Percentiles rank a stretch among this genome's conserved stretches.
Conservation (phyloP, 2,888 invertebrate genomes). For the Ceratothoa steindachneri region DNA sequence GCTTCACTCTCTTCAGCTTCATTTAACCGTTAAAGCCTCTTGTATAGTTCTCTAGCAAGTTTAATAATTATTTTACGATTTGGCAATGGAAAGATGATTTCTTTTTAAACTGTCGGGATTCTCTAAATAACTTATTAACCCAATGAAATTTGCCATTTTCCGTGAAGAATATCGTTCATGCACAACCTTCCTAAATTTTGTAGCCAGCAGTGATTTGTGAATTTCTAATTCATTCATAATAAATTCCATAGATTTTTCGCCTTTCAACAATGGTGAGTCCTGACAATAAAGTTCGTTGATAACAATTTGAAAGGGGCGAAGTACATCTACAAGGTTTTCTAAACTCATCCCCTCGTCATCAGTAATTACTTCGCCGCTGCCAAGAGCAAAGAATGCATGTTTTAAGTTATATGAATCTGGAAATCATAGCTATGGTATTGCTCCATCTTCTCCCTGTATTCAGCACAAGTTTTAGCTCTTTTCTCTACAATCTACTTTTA, state of each 20-base stretch:
- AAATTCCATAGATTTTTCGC: neutral
- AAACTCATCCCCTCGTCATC: too few species aligned
- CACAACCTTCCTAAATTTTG: neutral
- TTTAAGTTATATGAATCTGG: neutral
- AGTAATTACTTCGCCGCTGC: too few species aligned
- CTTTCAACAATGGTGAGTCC: too few species aligned
- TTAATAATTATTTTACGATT: too few species aligned
- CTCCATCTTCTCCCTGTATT: neutral
- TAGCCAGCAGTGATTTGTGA: neutral
- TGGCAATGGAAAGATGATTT: neutral
- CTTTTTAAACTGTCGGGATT: neutral
- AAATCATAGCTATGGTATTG: neutral
- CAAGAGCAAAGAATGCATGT: too few species aligned
- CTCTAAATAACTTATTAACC: neutral
- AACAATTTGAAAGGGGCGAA: too few species aligned
- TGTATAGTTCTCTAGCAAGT: too few species aligned
- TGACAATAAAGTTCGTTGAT: too few species aligned
- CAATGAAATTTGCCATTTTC: too few species aligned
- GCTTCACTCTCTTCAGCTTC: neutral
- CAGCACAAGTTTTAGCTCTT: neutral
- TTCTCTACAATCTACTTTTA: neutral
- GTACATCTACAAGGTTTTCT: too few species aligned
- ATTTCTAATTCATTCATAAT: neutral
- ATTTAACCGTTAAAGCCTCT: neutral
- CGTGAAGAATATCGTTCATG: neutral